These are phyloP conservation scores for Yponomeuta malinellus DNA, from an alignment of 2,888 invertebrate species.

Conservation along the genomic window DNA sequence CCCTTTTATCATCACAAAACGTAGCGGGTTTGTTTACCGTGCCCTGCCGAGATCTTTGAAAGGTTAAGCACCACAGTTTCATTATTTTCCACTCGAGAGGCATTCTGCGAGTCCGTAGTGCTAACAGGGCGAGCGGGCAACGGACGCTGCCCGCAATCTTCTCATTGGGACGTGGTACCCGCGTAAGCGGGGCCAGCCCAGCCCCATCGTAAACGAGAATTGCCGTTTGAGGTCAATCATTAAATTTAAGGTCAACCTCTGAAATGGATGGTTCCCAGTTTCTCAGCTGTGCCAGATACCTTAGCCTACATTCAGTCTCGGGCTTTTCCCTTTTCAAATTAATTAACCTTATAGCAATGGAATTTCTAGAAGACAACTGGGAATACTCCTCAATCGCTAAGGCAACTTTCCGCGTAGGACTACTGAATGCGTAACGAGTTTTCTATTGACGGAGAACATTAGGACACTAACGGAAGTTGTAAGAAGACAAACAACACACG, in stretches of 20 bases:
- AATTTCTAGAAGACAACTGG: too few relatives aligned
- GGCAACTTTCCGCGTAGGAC: not conserved
- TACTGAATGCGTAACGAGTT: not conserved
- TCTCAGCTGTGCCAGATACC: too few relatives aligned
- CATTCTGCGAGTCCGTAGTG: not conserved
- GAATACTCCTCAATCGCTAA: not conserved
- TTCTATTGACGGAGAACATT: slow-evolving; percentile 3
- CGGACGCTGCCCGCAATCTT: slow-evolving; percentile 40
- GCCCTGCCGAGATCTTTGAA: too few relatives aligned
- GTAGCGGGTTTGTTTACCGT: too few relatives aligned
- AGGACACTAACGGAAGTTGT: not conserved
- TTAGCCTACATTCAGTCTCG: too few relatives aligned
- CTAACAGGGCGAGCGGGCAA: not conserved
- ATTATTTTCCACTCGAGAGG: not conserved
- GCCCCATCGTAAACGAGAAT: slow-evolving; percentile 48
- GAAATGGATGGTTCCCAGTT: too few relatives aligned
- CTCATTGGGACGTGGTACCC: slow-evolving; percentile 39
- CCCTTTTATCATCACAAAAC: too few relatives aligned
- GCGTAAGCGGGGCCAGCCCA: slow-evolving; percentile 19
- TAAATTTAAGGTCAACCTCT: slow-evolving; percentile 28
- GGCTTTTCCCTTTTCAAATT: too few relatives aligned
- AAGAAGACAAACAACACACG: not conserved
- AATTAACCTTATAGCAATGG: too few relatives aligned
- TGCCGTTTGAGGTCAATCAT: slow-evolving; percentile 35
- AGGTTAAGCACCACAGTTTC: too few relatives aligned